Conservation (phyloP, 2,888 invertebrate species). For the Drosophila pseudotakahashii region DNA sequence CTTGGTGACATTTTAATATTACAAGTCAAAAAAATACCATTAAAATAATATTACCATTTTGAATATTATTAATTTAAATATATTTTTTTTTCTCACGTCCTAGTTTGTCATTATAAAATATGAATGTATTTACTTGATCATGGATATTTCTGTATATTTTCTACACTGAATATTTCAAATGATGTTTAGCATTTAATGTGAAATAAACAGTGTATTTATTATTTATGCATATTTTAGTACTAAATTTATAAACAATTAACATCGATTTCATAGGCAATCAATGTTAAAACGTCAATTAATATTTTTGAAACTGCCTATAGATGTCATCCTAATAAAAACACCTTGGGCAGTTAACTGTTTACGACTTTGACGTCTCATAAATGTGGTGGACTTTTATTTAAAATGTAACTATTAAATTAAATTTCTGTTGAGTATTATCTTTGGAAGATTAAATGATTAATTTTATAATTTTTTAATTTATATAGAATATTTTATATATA, state of each 20-base stretch:
- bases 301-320: background rate
- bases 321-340: slow-evolving; percentile 8
- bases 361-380: background rate
- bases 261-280: background rate
- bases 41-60: too few species aligned
- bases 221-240: background rate
- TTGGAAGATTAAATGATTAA: background rate
- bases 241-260: background rate
- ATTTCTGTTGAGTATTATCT: background rate
- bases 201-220: background rate
- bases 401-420: background rate
- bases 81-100: too few species aligned
- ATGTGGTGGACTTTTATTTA: background rate
- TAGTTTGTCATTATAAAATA: too few species aligned
- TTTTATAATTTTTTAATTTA: too few species aligned
- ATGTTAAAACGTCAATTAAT: slow-evolving; percentile 6
- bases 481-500: too few species aligned
- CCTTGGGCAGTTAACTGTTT: background rate
- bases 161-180: background rate
- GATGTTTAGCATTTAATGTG: background rate
- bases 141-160: too few species aligned
- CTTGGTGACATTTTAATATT: too few species aligned
- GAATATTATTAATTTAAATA: too few species aligned
- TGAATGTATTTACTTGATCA: too few species aligned
- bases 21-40: too few species aligned